Conservation (phyloP, 2,113 vertebrate genomes). For the Macquaria ambigua region DNA sequence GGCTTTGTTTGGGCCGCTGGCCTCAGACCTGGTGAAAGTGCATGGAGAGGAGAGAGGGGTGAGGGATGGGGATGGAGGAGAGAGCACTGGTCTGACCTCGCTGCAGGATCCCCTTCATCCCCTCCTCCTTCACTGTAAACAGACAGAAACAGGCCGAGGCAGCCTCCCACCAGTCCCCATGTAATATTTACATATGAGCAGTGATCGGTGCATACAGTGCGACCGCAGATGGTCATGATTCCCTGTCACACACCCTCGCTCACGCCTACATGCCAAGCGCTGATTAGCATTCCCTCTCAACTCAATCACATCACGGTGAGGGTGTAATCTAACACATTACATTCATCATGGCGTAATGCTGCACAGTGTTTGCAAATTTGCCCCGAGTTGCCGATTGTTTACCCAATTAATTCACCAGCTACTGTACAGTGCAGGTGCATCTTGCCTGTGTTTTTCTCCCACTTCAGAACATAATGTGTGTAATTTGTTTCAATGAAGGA, state of each 20-base stretch:
- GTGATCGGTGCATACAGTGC: conserved; percentile 16
- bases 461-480: conserved; percentile 36
- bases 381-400: conserved; percentile 44
- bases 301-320: conserved; percentile 32
- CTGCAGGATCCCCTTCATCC: conserved; percentile 22
- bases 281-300: conserved; percentile 43
- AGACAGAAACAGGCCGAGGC: not conserved
- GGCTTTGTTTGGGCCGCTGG: conserved; percentile 76
- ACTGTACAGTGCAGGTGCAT: conserved; percentile 44
- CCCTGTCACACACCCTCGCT: not conserved
- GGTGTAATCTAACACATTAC: conserved; percentile 32
- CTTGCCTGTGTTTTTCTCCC: conserved; percentile 14
- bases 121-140: conserved; percentile 34
- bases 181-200: conserved; percentile 45
- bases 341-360: conserved; percentile 23
- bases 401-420: conserved; percentile 41
- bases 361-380: conserved; percentile 22
- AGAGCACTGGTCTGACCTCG: conserved; percentile 63
- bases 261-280: conserved; percentile 10
- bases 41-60: conserved; percentile 60
- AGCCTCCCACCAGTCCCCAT: conserved; percentile 15
- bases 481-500: conserved; percentile 49
- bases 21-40: conserved; percentile 71
- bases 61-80: conserved; percentile 55
- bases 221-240: conserved; percentile 34